Base-by-base conservation (phyloP, 2,797 vertebrate species). In the Rhadinocentrus ornatus region DNA sequence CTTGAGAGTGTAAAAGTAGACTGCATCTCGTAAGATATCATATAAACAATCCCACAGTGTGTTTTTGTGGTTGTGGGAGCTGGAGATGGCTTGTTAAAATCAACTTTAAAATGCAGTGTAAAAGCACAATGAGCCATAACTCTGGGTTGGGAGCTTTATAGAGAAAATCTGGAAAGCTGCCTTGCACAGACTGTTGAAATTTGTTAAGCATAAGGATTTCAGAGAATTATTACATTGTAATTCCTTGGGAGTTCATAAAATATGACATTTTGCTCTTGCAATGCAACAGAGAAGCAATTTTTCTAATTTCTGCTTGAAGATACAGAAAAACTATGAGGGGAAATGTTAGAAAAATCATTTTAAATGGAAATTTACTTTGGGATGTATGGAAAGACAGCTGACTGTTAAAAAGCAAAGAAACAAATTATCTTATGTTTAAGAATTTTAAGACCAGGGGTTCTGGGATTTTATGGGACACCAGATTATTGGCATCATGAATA, bases 71-170 rank as follows among this genome's bases (percentile, higher is more conserved):
- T 48, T 62, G 62, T 7, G 13, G 66, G 65, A 68, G 71, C 44
- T 75, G 58, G 67, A 78, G 70, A 66, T 80, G 34, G 71, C 71
- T 87, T 79, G 77, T 78, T 85, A 85, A 84, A 69, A 63, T 61
- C 50, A 67, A 58, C 75, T 77, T 67, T 58, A 74, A 80, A 84
- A 73, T 73, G 32, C 24, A 37, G 18, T 26, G 53, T 70, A 73
- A 71, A 84, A 73, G 62, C 66, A 41, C 73, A 82, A 77, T 81
- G 69, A 84, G 35, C 55, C 24, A 57, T 73, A 69, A 77, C 71
- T 74, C 71, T 66, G 50, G 53, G 31, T 31, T 66, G 59, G 53
- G 48, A 71, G 70, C 66, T 32, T 12, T 52, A 62, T 35, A 70
- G 12, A 8, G 15, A 13, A 48, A 66, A 52, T 32, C 44, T 62